Evolutionary conservation across 2,888 invertebrate genomes (phyloP).

Genomic region (Meiosimyza platycephala): DNA sequence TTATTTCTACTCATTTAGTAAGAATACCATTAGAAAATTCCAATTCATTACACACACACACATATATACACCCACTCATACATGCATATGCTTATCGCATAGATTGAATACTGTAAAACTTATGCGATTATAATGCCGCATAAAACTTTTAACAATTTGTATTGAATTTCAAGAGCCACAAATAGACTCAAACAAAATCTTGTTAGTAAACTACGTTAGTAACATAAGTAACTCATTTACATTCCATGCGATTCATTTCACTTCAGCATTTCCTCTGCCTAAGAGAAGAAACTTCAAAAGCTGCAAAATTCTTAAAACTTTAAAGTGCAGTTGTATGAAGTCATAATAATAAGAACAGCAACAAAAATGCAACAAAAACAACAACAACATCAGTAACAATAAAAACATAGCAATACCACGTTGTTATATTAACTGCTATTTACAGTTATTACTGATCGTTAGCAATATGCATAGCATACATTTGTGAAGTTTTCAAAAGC

Average conservation of each 20-base stretch:
- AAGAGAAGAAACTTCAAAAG: conserved; percentile 9
- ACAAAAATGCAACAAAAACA: neutral
- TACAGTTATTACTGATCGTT: conserved; percentile 24
- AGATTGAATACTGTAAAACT: neutral
- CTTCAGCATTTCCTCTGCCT: neutral
- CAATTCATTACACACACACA: too few relatives aligned
- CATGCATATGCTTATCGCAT: too few relatives aligned
- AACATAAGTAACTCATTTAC: neutral
- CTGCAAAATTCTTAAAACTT: conserved; percentile 18
- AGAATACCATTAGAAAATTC: too few relatives aligned
- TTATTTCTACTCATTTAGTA: too few relatives aligned
- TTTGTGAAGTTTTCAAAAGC: too few relatives aligned
- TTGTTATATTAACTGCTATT: conserved; percentile 25
- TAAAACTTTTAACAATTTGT: conserved; percentile 32
- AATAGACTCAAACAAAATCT: conserved; percentile 11
- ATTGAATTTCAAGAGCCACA: conserved; percentile 32
- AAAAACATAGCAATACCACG: conserved; percentile 6
- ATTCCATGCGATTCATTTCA: too few relatives aligned
- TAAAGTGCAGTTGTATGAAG: conserved; percentile 5
- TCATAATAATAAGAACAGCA: neutral
- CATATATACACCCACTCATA: too few relatives aligned
- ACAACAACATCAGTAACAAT: conserved; percentile 5
- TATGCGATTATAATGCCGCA: conserved; percentile 5
- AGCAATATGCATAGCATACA: conserved; percentile 1
- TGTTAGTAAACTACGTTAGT: neutral